Evolutionary conservation across 2,888 invertebrate species (phyloP).

Genomic region (Melanargia galathea): DNA sequence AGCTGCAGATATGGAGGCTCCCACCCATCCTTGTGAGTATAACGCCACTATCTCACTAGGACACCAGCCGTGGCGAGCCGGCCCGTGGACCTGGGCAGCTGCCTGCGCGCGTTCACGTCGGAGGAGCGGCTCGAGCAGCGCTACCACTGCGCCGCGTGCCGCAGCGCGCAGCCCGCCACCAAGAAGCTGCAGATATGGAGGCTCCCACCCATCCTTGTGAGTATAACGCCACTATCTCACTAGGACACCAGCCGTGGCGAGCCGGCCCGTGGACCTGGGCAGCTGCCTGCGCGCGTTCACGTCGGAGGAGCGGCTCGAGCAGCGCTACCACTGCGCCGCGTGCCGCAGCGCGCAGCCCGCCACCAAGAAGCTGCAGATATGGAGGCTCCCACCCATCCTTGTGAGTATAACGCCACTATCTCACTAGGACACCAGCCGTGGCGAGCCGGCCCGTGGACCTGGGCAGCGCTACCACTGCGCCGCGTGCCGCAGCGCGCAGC

Average conservation of each 20-base stretch:
- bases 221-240: conserved; percentile 39
- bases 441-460: conserved; percentile 56
- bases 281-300: conserved; percentile 94
- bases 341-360: conserved; percentile 93
- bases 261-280: conserved; percentile 71
- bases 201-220: conserved; percentile 92
- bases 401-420: conserved; percentile 71
- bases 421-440: no score
- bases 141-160: conserved; percentile 93
- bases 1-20: conserved; percentile 94
- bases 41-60: no score
- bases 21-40: conserved; percentile 90
- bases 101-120: conserved; percentile 93
- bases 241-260: no score
- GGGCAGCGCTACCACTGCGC: conserved; percentile 92
- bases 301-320: conserved; percentile 91
- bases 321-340: conserved; percentile 92
- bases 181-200: conserved; percentile 96
- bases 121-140: conserved; percentile 93
- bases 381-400: conserved; percentile 93
- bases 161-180: conserved; percentile 91
- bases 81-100: conserved; percentile 83
- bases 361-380: conserved; percentile 94
- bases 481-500: conserved; percentile 90
- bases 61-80: no score